Evolutionary conservation across 2,113 vertebrate species (phyloP), one percentile per base, ranked within the genome.

Genomic region (Nothoprocta perdicaria): DNA sequence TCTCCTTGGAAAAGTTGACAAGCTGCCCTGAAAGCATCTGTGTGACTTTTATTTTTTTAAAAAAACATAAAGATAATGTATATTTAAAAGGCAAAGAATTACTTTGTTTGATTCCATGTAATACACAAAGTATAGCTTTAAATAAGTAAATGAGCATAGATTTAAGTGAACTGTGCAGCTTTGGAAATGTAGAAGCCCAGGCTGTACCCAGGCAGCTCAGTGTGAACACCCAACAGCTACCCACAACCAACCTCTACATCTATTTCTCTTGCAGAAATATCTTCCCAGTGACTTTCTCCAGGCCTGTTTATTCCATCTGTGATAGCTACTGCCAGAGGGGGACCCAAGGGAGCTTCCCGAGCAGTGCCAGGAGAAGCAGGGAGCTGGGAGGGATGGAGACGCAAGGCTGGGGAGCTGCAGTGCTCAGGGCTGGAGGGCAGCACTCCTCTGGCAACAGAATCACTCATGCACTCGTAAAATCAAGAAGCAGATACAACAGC

Each of bases 211-310:
- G 29, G 6, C 60, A 12, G 38, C 40, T 52, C 5, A 2, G 18
- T 1, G 33, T 0, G 0, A 61, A 57, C 0, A 0, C 9, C 9
- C n/a, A 89, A 61, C 38, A 84, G 46, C 14, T 11, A 53, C 31
- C 9, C 31, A 10, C 27, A 50, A 19, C 67, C 31, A 89, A n/a
- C 52, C 69, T 71, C 84, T 53, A 41, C 55, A 80, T 57, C 26
- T 10, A 12, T 2, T 58, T 22, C 43, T 80, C 63, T 52, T 48
- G 58, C 16, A 29, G 41, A 84, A 76, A 50, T 53, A 17, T 13
- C 35, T 71, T 27, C 45, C 55, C 5, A 0, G 10, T 8, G n/a
- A 57, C 22, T 45, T 55, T 60, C 1, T 33, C 68, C 17, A 24
- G 48, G 52, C 19, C 18, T 21, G 4, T 14, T n/a, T 73, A 31